Base-by-base conservation (phyloP, 2,888 invertebrate genomes). In the Yponomeuta sedellus region DNA sequence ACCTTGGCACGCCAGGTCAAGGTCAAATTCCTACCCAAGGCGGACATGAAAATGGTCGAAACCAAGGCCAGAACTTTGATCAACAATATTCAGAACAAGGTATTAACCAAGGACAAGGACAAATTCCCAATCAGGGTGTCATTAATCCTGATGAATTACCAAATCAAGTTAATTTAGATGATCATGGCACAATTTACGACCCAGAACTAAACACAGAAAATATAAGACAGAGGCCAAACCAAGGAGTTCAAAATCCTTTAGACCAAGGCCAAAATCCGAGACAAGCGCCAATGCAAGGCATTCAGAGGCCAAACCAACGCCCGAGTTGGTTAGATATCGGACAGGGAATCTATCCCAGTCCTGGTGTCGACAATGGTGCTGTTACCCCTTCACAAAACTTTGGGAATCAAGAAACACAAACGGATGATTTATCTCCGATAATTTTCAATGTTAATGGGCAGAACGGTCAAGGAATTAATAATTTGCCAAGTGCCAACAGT, bases 131-230 rank as follows among this genome's bases (percentile, higher is more conserved):
- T 16, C n/a, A 39, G 40, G 59, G 22, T 59, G 12, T 59, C 11
- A 22, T 25, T 16, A 52, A 52, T 59, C 20, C 59, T 12, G 59
- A 59, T 12, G 44, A 10, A 5, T 16, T 64, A 20, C 61, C 58
- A 39, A 40, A 11, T 22, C 39, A 39, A 61, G 19, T 58, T 19
- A 19, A 69, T 67, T 68, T 70, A 67, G 68, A 67, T 66, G 70
- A 68, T 67, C 69, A 67, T 65, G 44, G 44, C 16, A 52, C 44
- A 16, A 52, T 52, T 52, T 52, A 52, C 44, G 44, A 52, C 16
- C 44, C 44, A 52, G 44, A 52, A 52, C 16, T 16, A 16, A 1
- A 52, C 3, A 16, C 3, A 16, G 16, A 52, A 52, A 52, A 52
- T 16, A 12, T 3, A 52, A 52, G 16, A 1, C 44, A 16, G 44